phyloP scores from a whole-genome alignment of 2,888 invertebrate genomes.

The Hypomecis atomaria region DNA sequence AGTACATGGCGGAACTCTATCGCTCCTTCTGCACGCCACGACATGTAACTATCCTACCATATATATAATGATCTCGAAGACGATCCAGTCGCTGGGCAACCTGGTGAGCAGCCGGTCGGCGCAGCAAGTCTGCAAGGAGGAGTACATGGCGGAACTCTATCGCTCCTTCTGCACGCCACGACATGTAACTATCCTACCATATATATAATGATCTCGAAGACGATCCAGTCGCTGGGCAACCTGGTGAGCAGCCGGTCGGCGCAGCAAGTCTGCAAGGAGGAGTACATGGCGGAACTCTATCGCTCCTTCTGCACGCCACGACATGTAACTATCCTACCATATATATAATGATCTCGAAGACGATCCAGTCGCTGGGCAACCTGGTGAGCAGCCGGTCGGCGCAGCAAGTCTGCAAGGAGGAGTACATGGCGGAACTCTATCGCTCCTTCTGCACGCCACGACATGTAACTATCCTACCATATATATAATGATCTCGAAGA shows the following conservation, averaged over 20 bases:
- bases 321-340: constrained; percentile 85
- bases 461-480: constrained; percentile 85
- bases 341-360: no score
- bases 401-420: constrained; percentile 94
- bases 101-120: constrained; percentile 93
- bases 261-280: constrained; percentile 94
- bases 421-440: constrained; percentile 95
- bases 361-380: no score
- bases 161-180: constrained; percentile 91
- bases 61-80: constrained; percentile 90
- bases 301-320: constrained; percentile 91
- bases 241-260: constrained; percentile 93
- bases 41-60: constrained; percentile 77
- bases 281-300: constrained; percentile 95
- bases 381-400: constrained; percentile 93
- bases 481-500: no score
- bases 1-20: constrained; percentile 95
- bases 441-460: constrained; percentile 91
- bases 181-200: constrained; percentile 85
- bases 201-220: no score
- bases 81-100: constrained; percentile 96
- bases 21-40: constrained; percentile 91
- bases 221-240: no score
- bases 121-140: constrained; percentile 94
- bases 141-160: constrained; percentile 95